Base-by-base conservation (phyloP, 2,113 vertebrate species). In the Bufo gargarizans region DNA sequence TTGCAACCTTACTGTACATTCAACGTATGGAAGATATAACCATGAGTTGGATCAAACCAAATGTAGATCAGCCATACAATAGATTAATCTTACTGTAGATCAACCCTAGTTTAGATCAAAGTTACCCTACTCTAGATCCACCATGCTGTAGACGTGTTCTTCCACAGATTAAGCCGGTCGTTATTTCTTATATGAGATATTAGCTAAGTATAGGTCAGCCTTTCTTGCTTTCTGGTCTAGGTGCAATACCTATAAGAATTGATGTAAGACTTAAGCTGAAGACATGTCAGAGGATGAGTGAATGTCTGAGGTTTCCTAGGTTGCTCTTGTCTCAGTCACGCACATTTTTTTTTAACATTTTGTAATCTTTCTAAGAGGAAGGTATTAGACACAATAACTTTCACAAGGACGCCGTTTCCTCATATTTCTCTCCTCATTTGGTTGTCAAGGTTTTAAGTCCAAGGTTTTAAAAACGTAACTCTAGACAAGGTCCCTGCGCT, bases 301-400 rank as follows among this genome's bases (percentile, higher is more conserved):
- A 67, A 22, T 14, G 47, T 22, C 81, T 67, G 45, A 53, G 81
- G 47, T 83, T 69, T 69, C 13, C 22, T 9, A 81, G 79, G 79
- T 47, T 19, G 56, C 50, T 61, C 56, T 4, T n/a, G 59, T 49
- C 58, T 63, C 45, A 49, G 58, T 61, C 58, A 20, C 17, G 79
- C 43, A 63, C 59, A 33, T 33, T 33, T 33, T 33, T 49, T 49
- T 81, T 81, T 58, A 33, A 58, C 91, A 84, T 84, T 53, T 47
- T 84, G 82, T 84, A 84, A 84, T 84, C 82, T 84, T 33, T 71
- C 20, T 13, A 33, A 84, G 82, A 93, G 92, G 93, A 95, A 95
- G 93, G 93, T 95, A 94, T 94, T 95, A 96, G 94, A 95, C 95
- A 95, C 90, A 95, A 95, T 96, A 95, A 94, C 94, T 96, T 94